Evolutionary conservation across 1,140 invertebrate genomes (phyloP), one percentile per base, ranked within the genome.

Genomic region (Drosophila arizonae): DNA sequence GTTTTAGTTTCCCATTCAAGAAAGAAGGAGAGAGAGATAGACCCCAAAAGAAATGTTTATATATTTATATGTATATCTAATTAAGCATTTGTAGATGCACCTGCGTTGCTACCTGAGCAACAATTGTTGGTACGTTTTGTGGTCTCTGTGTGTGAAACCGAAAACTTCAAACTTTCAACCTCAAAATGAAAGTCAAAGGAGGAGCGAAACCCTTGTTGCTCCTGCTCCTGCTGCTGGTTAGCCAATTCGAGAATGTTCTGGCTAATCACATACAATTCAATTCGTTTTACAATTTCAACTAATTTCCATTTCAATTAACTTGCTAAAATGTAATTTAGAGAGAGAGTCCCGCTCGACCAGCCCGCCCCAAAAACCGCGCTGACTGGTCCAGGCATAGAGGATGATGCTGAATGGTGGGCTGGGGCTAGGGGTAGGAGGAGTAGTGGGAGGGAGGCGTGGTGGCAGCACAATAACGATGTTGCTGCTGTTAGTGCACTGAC

Each of bases 251-350:
- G 79, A 88, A 88, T 88, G 66, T 87, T 90, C 66, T 57, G 80
- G 80, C 82, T 90, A 90, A 91, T 91, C 90, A 90, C 86, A 88
- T 91, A 87, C 90, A 91, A 90, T 91, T 88, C 86, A 91, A 91
- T 91, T 91, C 90, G 82, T 90, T 90, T 90, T 90, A 91, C 89
- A 91, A 91, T 91, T 90, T 90, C 90, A 90, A 91, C 90, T 91
- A 91, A 91, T 91, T 91, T 91, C 90, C 90, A 91, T 91, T 91
- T 91, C 90, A 91, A 91, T 91, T 91, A 91, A 91, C 90, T 91
- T 91, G 87, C 79, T 82, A 77, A 91, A 91, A 91, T 91, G 90
- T 90, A 91, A 91, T 91, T 91, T 91, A 90, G 87, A 84, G 72
- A 26, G 73, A 26, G 55, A 60, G 52, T 51, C 51, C 70, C 41